phyloP scores from a whole-genome alignment of 2,888 invertebrate species.

The Drosophila affinis region DNA sequence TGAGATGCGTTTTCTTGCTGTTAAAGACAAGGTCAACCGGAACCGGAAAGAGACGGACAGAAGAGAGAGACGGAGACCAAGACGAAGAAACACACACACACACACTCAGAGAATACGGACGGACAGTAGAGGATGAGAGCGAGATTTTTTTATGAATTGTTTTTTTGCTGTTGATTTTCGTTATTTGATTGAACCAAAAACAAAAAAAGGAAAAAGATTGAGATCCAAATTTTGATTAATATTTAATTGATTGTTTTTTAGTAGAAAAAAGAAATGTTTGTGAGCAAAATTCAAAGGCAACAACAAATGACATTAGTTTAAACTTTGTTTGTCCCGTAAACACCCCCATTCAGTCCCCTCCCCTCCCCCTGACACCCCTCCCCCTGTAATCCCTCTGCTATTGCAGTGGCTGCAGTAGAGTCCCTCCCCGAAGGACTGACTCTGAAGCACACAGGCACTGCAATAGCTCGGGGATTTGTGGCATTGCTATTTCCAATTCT shows the following conservation, averaged over 20 bases:
- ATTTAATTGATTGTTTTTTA: constrained; percentile 73
- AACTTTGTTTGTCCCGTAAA: constrained; percentile 44
- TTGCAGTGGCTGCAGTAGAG: constrained; percentile 47
- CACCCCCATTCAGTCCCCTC: constrained; percentile 4
- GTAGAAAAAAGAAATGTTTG: constrained; percentile 63
- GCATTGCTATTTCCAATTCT: constrained; percentile 11
- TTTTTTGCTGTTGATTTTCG: constrained; percentile 78
- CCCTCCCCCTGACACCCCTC: constrained; percentile 2
- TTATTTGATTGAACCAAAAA: constrained; percentile 60
- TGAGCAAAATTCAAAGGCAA: constrained; percentile 56
- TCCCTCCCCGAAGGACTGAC: background rate
- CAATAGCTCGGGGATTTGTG: constrained; percentile 17
- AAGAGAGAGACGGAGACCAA: constrained; percentile 15
- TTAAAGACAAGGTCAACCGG: constrained; percentile 35
- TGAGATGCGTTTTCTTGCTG: constrained; percentile 51
- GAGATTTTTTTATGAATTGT: constrained; percentile 55
- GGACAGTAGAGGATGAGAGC: constrained; percentile 21
- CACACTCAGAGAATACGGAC: constrained; percentile 1
- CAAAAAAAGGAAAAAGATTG: constrained; percentile 25
- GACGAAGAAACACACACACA: background rate
- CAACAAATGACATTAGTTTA: constrained; percentile 37
- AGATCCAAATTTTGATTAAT: constrained; percentile 63
- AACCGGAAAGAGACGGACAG: constrained; percentile 23
- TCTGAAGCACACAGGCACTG: background rate
- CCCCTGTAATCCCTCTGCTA: constrained; percentile 54